Conservation (phyloP, 2,797 vertebrate genomes). For the Danio choprae region DNA sequence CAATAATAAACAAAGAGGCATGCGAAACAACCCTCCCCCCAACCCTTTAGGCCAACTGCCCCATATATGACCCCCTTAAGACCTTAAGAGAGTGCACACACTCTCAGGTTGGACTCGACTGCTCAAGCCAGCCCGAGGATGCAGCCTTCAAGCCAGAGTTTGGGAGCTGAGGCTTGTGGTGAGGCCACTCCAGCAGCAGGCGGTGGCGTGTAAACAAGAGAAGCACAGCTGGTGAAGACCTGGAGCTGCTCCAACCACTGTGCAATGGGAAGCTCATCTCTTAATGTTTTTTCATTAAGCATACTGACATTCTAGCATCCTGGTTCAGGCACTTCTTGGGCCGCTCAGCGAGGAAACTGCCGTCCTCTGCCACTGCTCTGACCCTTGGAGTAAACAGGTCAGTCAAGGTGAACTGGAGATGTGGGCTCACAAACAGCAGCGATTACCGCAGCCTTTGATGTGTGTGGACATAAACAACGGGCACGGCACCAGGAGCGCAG, state of each 20-base stretch:
- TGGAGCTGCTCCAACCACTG: conserved; percentile 71
- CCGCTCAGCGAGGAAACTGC: conserved; percentile 17
- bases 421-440: conserved; percentile 62
- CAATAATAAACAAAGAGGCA: no score
- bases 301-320: conserved; percentile 18
- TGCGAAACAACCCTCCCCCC: no score
- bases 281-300: conserved; percentile 67
- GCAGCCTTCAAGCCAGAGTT: conserved; percentile 10
- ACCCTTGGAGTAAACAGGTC: conserved; percentile 54
- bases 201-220: conserved; percentile 71
- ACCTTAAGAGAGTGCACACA: neutral
- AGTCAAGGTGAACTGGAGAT: conserved; percentile 56
- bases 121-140: conserved; percentile 40
- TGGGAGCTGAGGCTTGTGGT: conserved; percentile 31
- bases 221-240: conserved; percentile 68
- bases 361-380: conserved; percentile 16
- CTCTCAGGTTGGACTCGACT: conserved; percentile 7
- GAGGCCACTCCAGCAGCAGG: conserved; percentile 66
- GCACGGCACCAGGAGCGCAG: conserved; percentile 30
- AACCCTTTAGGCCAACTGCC: no score
- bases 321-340: conserved; percentile 29
- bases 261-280: conserved; percentile 64
- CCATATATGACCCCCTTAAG: neutral
- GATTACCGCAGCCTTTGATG: conserved; percentile 60
- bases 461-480: conserved; percentile 42